Base-by-base conservation (phyloP, 2,888 invertebrate species). In the Leptinotarsa juncta region DNA sequence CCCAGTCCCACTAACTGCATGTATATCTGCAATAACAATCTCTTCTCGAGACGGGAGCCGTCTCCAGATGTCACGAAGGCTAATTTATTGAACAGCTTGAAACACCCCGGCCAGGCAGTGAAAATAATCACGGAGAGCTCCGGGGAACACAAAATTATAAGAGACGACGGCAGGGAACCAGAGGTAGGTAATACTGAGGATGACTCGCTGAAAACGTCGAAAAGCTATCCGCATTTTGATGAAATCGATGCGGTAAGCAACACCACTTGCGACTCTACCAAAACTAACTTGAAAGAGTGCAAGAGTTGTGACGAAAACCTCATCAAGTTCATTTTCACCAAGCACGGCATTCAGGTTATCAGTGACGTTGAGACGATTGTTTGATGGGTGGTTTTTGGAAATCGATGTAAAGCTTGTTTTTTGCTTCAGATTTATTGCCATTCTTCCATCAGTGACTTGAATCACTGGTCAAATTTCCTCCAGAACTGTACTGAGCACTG, bases 311-410 rank as follows among this genome's bases (percentile, higher is more conserved):
- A 88, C 79, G 88, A 88, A 76, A 88, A 88, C 83, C 82, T 93
- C 60, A 93, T 94, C 12, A 91, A 93, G 83, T 91, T 94, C 88
- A 93, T 94, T 82, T 89, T 94, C 80, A 94, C 94, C 3, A 93
- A 94, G 85, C 94, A 94, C 84, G 94, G 94, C 2, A 94, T 94
- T 80, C 93, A 94, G 86, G 93, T 94, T 69, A 94, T 94, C 65
- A 94, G 94, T 82, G 94, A 94, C 83, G 93, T 93, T 18, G 94
- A 95, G 85, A 94, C 94, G 77, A 93, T 93, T 67, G 93, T 93
- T 69, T 90, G 87, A 85, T 77, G 74, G 71, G 62, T 10, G 26
- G 18, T 62, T 23, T 70, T 70, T 73, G 15, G 20, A 49, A 60
- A 60, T 53, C 12, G 32, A 42, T 53, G 18, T n/a, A 53, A 10